Evolutionary conservation across 2,797 vertebrate species (phyloP), one percentile per base, ranked within the genome.

Genomic region (Takifugu rubripes): DNA sequence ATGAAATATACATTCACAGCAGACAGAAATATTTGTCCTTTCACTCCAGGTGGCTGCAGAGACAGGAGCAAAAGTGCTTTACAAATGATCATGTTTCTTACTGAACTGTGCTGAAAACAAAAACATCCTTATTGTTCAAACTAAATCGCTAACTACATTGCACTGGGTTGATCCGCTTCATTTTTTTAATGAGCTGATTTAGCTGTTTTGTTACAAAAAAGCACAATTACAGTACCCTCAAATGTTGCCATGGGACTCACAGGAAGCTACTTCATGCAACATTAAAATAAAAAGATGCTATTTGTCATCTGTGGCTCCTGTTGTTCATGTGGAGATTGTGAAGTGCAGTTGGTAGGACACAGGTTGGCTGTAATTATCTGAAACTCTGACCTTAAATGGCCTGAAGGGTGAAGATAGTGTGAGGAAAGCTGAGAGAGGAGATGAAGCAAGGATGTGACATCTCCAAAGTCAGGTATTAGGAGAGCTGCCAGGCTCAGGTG

Each of bases 391-490:
- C 64, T 68, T 73, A 78, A 79, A 71, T 68, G 66, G 72, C 62
- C 74, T 76, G 82, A 84, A 75, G 70, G 67, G 58, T 75, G 79
- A 46, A 75, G 74, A 83, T 71, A 74, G 70, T 60, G 25, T 80
- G 84, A 85, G 84, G 73, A 75, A 83, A 80, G 76, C 73, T 79
- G 82, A 84, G 84, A 84, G 75, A 76, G 65, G 58, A 84, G 85
- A 86, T 81, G 80, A 73, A 70, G 79, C 84, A 59, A 56, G 71
- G 71, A 79, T 81, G 59, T 84, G 83, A 87, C 85, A 78, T 85
- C 74, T 84, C 79, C 70, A 79, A 77, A 79, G 66, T 81, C 73
- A 87, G 79, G 78, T 85, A 86, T 85, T 86, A 85, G 66, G 81
- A 83, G 75, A 81, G 75, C 79, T 84, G 80, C 75, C 81, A 72